Evolutionary conservation across 2,113 vertebrate genomes (phyloP), one percentile per base, ranked within the genome.

Genomic region (Zosterops pallidus): DNA sequence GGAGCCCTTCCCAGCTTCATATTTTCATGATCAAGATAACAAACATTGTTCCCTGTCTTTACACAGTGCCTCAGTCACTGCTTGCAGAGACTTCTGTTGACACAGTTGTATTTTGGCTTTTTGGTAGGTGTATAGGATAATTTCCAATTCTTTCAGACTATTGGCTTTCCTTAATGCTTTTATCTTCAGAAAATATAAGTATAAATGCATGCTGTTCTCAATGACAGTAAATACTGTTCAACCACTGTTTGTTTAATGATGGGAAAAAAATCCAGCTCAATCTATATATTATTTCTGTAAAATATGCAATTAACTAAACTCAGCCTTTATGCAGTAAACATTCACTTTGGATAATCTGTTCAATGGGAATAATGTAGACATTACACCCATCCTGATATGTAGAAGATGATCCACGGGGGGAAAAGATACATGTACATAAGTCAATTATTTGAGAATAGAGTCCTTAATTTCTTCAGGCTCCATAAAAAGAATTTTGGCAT

Each of bases 321-420:
- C 70, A 22, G 5, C 56, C 59, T 90, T 94, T 94, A 21, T 93
- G 69, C 50, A 89, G 82, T 86, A 90, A 83, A 96, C 83, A 86
- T 60, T n/a, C 92, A 88, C 95, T 97, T 97, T 84, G 94, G 79
- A 39, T 97, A 97, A 97, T 97, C 95, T 96, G 95, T 95, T 96
- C 96, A 96, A 72, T 94, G 94, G 95, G 82, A 95, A 63, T 96
- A 97, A 92, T 84, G 87, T 64, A 93, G 89, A 78, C 88, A 95
- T 94, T 95, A 96, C 47, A 96, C 85, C 68, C 92, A 67, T 91
- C 91, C 95, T 97, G 96, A 81, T 95, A 91, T 3, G 14, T 63
- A 86, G 80, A 95, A 84, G 72, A 62, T 89, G 83, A 59, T 95
- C 89, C 90, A 77, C 39, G 39, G 65, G 88, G 92, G 41, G 4